Percentiles rank a stretch among this genome's conserved stretches.
Conservation (phyloP, 2,113 vertebrate genomes). For the Morone chrysops region DNA sequence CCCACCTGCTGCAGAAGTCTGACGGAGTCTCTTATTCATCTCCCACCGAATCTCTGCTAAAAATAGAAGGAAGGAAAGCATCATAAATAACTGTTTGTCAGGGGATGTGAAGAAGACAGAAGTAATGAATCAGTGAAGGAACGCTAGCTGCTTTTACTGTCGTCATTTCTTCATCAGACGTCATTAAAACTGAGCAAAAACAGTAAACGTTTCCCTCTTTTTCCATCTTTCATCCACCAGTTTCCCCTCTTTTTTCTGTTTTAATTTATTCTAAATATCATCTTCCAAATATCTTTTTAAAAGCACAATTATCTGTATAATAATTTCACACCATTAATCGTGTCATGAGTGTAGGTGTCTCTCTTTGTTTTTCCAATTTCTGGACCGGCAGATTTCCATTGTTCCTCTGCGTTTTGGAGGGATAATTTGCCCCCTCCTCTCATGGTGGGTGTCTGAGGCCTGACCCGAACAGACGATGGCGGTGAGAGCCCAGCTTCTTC, state of each 20-base stretch:
- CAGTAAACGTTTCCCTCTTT: background rate
- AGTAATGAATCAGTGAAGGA: constrained; percentile 40
- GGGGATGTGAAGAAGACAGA: constrained; percentile 37
- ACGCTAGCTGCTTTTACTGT: background rate
- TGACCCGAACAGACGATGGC: constrained; percentile 82
- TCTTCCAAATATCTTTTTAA: constrained; percentile 2
- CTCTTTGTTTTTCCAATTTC: constrained; percentile 51
- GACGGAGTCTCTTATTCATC: constrained; percentile 54
- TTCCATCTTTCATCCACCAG: background rate
- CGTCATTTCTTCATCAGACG: constrained; percentile 5
- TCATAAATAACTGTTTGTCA: constrained; percentile 24
- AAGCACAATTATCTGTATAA: constrained; percentile 12
- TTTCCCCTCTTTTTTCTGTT: background rate
- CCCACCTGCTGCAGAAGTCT: constrained; percentile 67
- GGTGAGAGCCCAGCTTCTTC: constrained; percentile 68
- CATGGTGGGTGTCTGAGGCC: constrained; percentile 72
- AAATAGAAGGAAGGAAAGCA: constrained; percentile 51
- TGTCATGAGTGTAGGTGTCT: constrained; percentile 66
- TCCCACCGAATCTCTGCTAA: constrained; percentile 40
- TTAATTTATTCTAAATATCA: constrained; percentile 3
- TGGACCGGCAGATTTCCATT: constrained; percentile 49
- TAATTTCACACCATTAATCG: constrained; percentile 7
- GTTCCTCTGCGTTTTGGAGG: constrained; percentile 54
- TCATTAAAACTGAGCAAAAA: background rate
- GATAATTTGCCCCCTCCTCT: constrained; percentile 63